Evolutionary conservation across 1,140 invertebrate species (phyloP).

Genomic region (Euwallacea similis): DNA sequence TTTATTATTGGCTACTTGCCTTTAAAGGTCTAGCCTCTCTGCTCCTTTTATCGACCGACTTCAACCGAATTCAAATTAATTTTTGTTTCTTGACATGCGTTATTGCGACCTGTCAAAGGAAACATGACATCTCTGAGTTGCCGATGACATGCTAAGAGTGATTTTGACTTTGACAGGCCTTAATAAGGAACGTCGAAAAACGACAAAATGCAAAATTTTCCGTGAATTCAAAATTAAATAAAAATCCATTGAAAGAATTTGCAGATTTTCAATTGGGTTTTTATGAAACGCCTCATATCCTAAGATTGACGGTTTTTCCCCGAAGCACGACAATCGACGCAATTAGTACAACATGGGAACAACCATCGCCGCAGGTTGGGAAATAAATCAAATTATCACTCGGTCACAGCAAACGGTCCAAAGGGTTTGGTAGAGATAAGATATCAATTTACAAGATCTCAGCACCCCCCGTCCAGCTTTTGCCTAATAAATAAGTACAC

Average conservation of each 20-base stretch:
- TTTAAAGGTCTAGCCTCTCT: neutral
- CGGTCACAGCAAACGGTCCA: conserved; percentile 31
- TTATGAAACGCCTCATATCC: no score
- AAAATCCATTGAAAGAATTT: no score
- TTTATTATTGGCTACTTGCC: conserved; percentile 40
- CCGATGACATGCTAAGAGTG: no score
- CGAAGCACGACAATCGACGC: no score
- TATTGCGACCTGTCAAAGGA: neutral
- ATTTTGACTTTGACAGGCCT: no score
- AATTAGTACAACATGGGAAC: no score
- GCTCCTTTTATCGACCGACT: neutral
- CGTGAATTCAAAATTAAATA: no score
- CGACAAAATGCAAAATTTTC: no score
- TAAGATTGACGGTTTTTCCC: no score
- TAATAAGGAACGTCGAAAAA: neutral
- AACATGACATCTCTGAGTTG: neutral
- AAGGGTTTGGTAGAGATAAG: conserved; percentile 31
- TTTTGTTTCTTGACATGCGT: no score
- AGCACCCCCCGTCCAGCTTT: conserved; percentile 30
- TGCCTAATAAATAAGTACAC: conserved; percentile 39
- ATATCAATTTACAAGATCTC: conserved; percentile 38
- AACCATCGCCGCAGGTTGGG: neutral
- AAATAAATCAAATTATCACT: conserved; percentile 38
- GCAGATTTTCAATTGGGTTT: no score
- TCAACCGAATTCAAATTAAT: no score